Evolutionary conservation across 2,113 vertebrate species (phyloP).

Genomic region (Zosterops pallidus): DNA sequence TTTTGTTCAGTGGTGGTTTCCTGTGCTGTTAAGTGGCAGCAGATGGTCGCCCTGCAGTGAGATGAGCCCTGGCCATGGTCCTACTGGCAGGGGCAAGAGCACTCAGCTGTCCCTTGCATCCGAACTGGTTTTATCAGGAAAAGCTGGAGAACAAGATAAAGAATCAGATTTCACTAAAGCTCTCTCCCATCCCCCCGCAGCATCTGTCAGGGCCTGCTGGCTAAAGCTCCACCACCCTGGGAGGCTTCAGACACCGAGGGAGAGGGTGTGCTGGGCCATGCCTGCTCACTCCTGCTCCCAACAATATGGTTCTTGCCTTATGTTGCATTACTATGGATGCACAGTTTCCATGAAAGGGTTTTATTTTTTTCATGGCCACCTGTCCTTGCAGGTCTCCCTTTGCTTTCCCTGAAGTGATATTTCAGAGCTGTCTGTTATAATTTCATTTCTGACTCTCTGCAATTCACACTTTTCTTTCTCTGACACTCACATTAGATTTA

Average conservation of each 20-base stretch:
- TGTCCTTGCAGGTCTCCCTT: slow-evolving; percentile 12
- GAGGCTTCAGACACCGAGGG: slow-evolving; percentile 2
- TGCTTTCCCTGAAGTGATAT: neutral
- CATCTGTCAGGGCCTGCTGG: slow-evolving; percentile 58
- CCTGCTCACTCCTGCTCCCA: neutral
- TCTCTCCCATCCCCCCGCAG: slow-evolving; percentile 35
- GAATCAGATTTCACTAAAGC: slow-evolving; percentile 50
- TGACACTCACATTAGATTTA: neutral
- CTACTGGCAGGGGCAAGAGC: slow-evolving; percentile 68
- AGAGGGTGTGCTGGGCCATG: slow-evolving; percentile 4
- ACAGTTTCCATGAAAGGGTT: neutral
- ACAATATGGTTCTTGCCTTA: slow-evolving; percentile 39
- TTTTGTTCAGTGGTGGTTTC: slow-evolving; percentile 69
- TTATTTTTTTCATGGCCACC: slow-evolving; percentile 5
- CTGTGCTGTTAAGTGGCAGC: slow-evolving; percentile 69
- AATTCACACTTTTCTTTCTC: neutral
- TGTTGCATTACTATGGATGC: slow-evolving; percentile 36
- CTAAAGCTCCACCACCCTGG: neutral
- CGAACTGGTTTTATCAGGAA: slow-evolving; percentile 61
- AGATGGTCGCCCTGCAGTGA: slow-evolving; percentile 64
- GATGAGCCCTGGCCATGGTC: slow-evolving; percentile 68
- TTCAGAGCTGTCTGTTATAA: neutral
- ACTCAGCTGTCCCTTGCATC: slow-evolving; percentile 64
- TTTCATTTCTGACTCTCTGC: neutral
- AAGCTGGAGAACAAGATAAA: slow-evolving; percentile 57